Evolutionary conservation across 1,140 invertebrate genomes (phyloP).

Genomic region (Dolichoris vasculosae): DNA sequence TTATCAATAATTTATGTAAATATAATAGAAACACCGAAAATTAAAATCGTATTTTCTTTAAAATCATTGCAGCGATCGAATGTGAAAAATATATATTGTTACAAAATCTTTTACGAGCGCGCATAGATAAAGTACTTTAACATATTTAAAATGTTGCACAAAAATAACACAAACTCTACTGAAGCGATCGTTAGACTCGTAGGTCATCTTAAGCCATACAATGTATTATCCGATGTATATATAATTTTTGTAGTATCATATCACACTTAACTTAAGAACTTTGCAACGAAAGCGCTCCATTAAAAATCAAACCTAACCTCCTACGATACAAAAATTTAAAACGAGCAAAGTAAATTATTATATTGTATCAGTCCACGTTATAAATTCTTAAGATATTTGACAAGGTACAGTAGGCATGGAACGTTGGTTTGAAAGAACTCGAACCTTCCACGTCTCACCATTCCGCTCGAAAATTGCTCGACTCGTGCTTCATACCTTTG

Average conservation of each 20-base stretch:
- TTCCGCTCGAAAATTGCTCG: neutral
- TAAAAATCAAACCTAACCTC: neutral
- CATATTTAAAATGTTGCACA: neutral
- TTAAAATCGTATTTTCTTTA: too few species aligned
- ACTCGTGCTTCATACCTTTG: neutral
- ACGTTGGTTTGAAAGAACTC: neutral
- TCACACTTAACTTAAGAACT: neutral
- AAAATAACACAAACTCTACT: neutral
- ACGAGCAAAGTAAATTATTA: neutral
- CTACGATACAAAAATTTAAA: neutral
- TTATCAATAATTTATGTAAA: too few species aligned
- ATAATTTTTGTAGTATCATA: neutral
- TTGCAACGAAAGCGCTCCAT: neutral
- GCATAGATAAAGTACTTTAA: slow-evolving; percentile 13
- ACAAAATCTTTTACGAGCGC: neutral
- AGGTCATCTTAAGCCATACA: neutral
- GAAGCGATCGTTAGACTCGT: neutral
- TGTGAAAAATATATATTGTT: neutral
- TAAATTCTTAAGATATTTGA: neutral
- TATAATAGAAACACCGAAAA: too few species aligned
- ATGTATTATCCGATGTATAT: neutral
- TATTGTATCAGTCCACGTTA: neutral
- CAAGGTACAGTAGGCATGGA: neutral
- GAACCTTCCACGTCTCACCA: neutral
- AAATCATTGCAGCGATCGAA: neutral